These are phyloP conservation scores for Lepidocyrtinus sp. DNA, from an alignment of 2,888 invertebrate genomes.

Conservation along the genomic window DNA sequence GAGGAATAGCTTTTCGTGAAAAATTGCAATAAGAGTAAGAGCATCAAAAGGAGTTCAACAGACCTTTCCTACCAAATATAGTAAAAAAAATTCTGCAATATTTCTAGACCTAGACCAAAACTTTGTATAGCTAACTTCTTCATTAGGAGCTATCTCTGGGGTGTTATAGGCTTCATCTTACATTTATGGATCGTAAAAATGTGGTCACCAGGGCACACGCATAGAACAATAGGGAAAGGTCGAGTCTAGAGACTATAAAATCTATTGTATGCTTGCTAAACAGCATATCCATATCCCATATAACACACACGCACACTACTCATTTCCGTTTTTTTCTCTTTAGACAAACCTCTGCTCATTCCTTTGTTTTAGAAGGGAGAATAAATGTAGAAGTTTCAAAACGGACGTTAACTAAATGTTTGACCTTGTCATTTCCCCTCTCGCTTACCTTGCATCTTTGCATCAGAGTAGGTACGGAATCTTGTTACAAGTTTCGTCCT, in stretches of 20 bases:
- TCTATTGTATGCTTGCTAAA: conserved; percentile 8
- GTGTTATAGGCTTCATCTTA: conserved; percentile 14
- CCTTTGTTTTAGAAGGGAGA: neutral
- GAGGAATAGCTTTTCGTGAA: conserved; percentile 43
- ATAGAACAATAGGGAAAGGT: conserved; percentile 36
- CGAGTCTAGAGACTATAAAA: neutral
- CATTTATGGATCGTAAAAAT: conserved; percentile 61
- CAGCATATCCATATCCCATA: neutral
- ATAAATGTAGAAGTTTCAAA: neutral
- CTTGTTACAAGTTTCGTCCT: neutral
- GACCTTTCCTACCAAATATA: conserved; percentile 25
- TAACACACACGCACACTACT: conserved; percentile 27
- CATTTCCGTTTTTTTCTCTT: conserved; percentile 35
- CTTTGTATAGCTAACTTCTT: no score
- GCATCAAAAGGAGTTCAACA: conserved; percentile 59
- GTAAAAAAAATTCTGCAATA: neutral
- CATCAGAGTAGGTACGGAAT: neutral
- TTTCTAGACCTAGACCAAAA: no score
- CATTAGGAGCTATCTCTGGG: neutral
- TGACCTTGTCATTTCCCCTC: neutral
- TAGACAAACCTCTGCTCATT: neutral
- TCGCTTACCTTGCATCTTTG: neutral
- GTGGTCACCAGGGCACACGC: conserved; percentile 60
- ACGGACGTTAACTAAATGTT: neutral
- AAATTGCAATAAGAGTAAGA: conserved; percentile 56